Evolutionary conservation across 1,140 invertebrate genomes (phyloP).

Genomic region (Lucilia sericata): DNA sequence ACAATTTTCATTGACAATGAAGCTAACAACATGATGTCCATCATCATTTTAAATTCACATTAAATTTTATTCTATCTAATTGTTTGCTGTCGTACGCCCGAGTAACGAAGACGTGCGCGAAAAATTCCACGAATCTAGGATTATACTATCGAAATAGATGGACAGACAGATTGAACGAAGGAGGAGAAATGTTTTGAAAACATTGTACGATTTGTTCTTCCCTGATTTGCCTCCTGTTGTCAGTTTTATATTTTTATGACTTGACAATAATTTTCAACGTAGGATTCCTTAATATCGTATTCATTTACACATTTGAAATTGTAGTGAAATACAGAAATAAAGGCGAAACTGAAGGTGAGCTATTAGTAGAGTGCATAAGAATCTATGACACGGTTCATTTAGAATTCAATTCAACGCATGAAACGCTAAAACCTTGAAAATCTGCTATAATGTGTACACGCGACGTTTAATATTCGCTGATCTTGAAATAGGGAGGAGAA

Average conservation of each 20-base stretch:
- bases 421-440: slow-evolving; percentile 33
- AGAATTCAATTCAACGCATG: slow-evolving; percentile 28
- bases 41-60: not conserved
- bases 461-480: slow-evolving; percentile 44
- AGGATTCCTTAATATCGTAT: slow-evolving; percentile 49
- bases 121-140: slow-evolving; percentile 32
- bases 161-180: not conserved
- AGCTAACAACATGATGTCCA: slow-evolving; percentile 51
- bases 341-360: slow-evolving; percentile 43
- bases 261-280: slow-evolving; percentile 66
- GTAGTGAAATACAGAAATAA: slow-evolving; percentile 44
- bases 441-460: slow-evolving; percentile 52
- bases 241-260: slow-evolving; percentile 66
- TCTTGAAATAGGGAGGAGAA: not conserved
- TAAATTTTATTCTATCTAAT: slow-evolving; percentile 23
- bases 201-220: slow-evolving; percentile 22
- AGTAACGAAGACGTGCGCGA: slow-evolving; percentile 56
- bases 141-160: not conserved
- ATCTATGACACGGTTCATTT: slow-evolving; percentile 52
- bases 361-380: slow-evolving; percentile 57
- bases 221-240: slow-evolving; percentile 56
- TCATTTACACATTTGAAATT: too few species aligned
- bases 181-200: slow-evolving; percentile 40
- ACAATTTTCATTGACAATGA: slow-evolving; percentile 56
- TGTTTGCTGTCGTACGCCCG: slow-evolving; percentile 56